Conservation (phyloP, 2,113 vertebrate genomes). For the Gobius niger region DNA sequence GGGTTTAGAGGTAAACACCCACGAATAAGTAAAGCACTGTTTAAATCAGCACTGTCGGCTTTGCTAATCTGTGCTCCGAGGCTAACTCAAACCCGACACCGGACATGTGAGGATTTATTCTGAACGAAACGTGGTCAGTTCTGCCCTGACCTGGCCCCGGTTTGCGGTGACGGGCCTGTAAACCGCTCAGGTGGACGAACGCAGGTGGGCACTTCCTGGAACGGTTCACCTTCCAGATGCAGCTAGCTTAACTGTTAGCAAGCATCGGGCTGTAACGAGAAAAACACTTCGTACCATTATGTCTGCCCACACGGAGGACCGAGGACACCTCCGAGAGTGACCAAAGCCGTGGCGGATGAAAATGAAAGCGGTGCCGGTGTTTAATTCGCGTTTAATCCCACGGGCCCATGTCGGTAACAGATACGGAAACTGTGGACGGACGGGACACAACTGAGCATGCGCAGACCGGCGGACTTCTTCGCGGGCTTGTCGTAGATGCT, state of each 20-base stretch:
- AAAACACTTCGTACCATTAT: conserved; percentile 63
- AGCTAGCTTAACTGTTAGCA: conserved; percentile 39
- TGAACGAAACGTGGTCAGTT: no score
- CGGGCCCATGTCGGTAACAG: conserved; percentile 43
- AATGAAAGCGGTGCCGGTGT: neutral
- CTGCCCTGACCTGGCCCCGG: no score
- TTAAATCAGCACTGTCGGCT: no score
- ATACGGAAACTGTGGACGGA: neutral
- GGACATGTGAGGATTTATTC: no score
- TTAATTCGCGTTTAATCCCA: neutral
- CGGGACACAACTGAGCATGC: conserved; percentile 51
- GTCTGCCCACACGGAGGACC: neutral
- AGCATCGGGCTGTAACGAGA: neutral
- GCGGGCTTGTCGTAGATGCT: neutral
- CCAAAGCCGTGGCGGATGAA: neutral
- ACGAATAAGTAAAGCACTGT: no score
- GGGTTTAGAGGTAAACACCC: no score
- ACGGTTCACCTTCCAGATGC: conserved; percentile 59
- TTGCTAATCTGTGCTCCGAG: no score
- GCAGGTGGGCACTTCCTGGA: conserved; percentile 68
- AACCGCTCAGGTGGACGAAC: conserved; percentile 45
- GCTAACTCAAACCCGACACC: no score
- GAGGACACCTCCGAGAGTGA: neutral
- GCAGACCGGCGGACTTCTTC: neutral
- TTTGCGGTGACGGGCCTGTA: conserved; percentile 10